A percentile compares a stretch with the other conserved stretches of the same genome.
phyloP scores from a whole-genome alignment of 2,797 vertebrate species.

The Oryzias dopingdopingensis region DNA sequence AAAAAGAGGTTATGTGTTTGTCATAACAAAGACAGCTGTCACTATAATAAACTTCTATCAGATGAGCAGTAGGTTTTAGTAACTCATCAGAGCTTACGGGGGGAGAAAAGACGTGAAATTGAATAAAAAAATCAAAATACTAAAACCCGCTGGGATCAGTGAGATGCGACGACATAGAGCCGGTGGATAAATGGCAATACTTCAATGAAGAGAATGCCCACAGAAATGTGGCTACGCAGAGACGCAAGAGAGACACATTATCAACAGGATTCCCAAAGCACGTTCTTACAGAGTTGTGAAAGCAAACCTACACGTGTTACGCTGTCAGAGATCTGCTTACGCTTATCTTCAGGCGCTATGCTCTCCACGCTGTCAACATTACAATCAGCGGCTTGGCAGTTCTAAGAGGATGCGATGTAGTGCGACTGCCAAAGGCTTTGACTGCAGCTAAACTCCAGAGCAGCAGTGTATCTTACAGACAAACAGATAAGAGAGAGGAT shows the following conservation, averaged over 20 bases:
- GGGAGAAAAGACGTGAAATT: conserved; percentile 6
- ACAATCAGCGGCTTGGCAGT: conserved; percentile 19
- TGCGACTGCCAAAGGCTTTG: conserved; percentile 1
- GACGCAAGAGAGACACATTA: conserved; percentile 4
- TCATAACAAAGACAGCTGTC: too few species aligned
- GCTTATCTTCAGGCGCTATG: conserved; percentile 16
- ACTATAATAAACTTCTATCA: too few species aligned
- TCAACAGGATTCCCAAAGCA: conserved; percentile 9
- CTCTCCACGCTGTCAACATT: conserved; percentile 29
- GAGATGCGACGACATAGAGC: conserved; percentile 4
- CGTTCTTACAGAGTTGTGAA: conserved; percentile 13
- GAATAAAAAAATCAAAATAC: conserved; percentile 1
- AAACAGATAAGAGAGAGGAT: conserved; percentile 7
- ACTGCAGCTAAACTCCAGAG: conserved; percentile 13
- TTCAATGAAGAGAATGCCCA: conserved; percentile 1
- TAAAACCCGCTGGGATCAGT: conserved; percentile 2
- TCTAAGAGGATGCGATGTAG: conserved; percentile 17
- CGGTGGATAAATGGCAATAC: background rate
- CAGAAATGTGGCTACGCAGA: conserved; percentile 1
- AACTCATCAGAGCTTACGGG: background rate
- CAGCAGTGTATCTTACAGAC: conserved; percentile 6
- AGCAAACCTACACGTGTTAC: conserved; percentile 13
- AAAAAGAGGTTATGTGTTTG: too few species aligned
- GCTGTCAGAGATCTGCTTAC: conserved; percentile 8
- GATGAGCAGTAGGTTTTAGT: background rate